phyloP scores from a whole-genome alignment of 2,888 invertebrate species.

The Eristalis pertinax region DNA sequence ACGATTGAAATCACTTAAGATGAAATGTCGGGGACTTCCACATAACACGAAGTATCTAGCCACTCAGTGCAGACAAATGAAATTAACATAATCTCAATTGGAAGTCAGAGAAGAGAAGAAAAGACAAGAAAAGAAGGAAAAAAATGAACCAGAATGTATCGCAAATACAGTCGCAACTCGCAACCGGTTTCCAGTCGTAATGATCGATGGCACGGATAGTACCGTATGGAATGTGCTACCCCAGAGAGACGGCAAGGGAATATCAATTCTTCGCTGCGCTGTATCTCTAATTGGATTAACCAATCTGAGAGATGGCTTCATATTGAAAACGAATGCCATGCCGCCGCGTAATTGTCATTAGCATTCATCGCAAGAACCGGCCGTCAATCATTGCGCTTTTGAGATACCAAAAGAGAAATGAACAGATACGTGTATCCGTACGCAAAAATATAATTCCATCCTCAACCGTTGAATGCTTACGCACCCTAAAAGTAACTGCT shows the following conservation, averaged over 20 bases:
- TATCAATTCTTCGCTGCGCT: conserved; percentile 30
- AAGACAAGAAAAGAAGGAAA: too few species aligned
- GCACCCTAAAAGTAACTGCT: conserved; percentile 31
- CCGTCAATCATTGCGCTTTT: not conserved
- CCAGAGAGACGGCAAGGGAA: conserved; percentile 7
- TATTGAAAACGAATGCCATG: not conserved
- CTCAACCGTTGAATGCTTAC: not conserved
- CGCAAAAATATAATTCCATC: not conserved
- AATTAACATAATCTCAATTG: conserved; percentile 42
- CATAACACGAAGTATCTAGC: not conserved
- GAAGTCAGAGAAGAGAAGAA: not conserved
- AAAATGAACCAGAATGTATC: not conserved
- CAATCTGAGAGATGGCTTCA: not conserved
- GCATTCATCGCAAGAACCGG: conserved; percentile 25
- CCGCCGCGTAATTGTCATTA: conserved; percentile 21
- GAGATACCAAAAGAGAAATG: not conserved
- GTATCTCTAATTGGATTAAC: conserved; percentile 42
- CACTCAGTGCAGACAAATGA: conserved; percentile 11
- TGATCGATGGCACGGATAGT: conserved; percentile 28
- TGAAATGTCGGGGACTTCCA: not conserved
- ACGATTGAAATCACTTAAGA: conserved; percentile 14
- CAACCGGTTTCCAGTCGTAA: conserved; percentile 34
- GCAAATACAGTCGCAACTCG: not conserved
- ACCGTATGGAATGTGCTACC: conserved; percentile 38
- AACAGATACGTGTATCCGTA: not conserved